phyloP scores from a whole-genome alignment of 1,140 invertebrate genomes.

The Rhagoletis pomonella region DNA sequence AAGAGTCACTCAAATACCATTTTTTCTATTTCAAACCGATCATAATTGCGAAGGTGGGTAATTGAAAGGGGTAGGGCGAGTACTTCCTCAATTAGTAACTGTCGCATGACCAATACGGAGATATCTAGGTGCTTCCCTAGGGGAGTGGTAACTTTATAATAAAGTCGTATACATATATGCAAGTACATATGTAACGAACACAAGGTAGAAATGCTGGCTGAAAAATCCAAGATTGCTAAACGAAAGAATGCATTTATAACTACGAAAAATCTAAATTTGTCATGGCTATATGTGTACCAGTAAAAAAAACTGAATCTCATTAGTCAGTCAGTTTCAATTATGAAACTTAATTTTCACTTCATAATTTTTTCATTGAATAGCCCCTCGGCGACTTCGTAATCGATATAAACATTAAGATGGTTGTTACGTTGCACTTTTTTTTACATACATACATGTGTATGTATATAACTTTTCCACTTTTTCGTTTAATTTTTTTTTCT shows the following conservation, averaged over 20 bases:
- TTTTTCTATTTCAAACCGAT: no score
- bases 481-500: slow-evolving; percentile 36
- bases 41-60: background rate
- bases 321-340: slow-evolving; percentile 8
- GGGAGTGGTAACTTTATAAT: slow-evolving; percentile 4
- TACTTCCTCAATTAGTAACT: background rate
- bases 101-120: slow-evolving; percentile 33
- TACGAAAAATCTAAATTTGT: background rate
- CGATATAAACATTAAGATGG: background rate
- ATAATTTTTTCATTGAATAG: slow-evolving; percentile 28
- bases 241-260: background rate
- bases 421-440: slow-evolving; percentile 57
- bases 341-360: slow-evolving; percentile 31
- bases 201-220: no score
- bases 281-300: background rate
- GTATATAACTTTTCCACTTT: slow-evolving; percentile 26
- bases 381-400: background rate
- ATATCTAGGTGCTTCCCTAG: background rate
- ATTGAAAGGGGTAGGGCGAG: background rate
- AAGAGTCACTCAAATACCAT: background rate
- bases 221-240: background rate
- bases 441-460: background rate
- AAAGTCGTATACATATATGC: background rate
- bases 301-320: no score
- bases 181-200: background rate